Conservation (phyloP, 2,797 vertebrate genomes). For the Sebastes kiyomatsui region DNA sequence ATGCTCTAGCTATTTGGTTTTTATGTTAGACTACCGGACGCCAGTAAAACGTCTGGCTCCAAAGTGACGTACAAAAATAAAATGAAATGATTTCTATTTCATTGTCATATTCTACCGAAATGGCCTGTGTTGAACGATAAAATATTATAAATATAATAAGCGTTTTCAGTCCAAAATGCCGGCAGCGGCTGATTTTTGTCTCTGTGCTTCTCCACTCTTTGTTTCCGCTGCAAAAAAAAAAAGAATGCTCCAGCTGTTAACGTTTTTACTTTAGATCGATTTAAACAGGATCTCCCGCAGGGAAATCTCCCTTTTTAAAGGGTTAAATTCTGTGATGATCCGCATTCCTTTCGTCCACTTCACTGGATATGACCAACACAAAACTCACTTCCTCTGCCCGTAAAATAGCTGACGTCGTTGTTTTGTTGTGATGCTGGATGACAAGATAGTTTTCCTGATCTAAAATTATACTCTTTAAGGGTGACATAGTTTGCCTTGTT, state of each 20-base stretch:
- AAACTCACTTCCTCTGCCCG: not conserved
- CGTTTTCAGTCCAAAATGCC: too few species aligned
- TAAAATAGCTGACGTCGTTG: slow-evolving; percentile 27
- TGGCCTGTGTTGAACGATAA: too few species aligned
- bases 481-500: slow-evolving; percentile 8
- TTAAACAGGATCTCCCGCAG: not conserved
- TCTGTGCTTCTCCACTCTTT: too few species aligned
- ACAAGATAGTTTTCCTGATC: not conserved
- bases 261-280: too few species aligned
- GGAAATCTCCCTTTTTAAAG: not conserved
- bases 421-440: not conserved
- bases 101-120: too few species aligned
- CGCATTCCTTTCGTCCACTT: slow-evolving; percentile 17
- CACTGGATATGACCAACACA: slow-evolving; percentile 5
- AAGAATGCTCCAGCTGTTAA: too few species aligned
- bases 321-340: not conserved
- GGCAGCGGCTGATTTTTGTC: too few species aligned
- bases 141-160: too few species aligned
- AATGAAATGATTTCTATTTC: too few species aligned
- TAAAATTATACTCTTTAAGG: slow-evolving; percentile 5
- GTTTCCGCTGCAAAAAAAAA: too few species aligned
- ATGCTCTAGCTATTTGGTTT: not conserved
- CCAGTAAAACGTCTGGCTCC: too few species aligned
- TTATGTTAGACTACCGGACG: not conserved
- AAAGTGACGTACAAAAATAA: too few species aligned